Base-by-base conservation (phyloP, 2,888 invertebrate species). In the Eupithecia centaureata region DNA sequence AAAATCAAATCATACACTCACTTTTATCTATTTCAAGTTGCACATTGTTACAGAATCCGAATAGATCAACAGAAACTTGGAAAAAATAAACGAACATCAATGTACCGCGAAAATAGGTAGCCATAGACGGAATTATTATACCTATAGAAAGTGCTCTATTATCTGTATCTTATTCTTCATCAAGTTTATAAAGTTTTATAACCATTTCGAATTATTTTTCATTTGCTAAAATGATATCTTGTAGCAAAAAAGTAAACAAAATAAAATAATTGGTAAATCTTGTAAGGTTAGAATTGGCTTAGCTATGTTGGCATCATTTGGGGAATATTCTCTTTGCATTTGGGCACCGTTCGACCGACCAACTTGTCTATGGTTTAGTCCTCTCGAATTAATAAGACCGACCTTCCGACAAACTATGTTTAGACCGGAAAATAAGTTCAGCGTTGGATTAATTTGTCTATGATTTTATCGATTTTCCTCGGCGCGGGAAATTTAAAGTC, bases 21-120 rank as follows among this genome's bases (percentile, higher is more conserved):
- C 22, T 51, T 3, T 51, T 25, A 25, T 13, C 51, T 51, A 25
- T 25, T 25, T 25, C 22, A 13, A 25, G 13, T 10, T 25, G 25
- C 25, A 25, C 51, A 38, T 38, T 25, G 25, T 25, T 25, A 22
- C 22, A 25, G 73, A 70, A 75, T 74, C 61, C 77, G 76, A 70
- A 79, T 76, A 83, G 80, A 82, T 83, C 82, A 79, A 80, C 79
- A 82, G 65, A 74, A 74, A 73, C 70, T 67, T 69, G 61, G 75
- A 71, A 74, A 74, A 77, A 71, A n/a, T 69, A 51, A 70, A 68
- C 59, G 68, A 73, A 67, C 74, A 74, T 73, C 76, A 18, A 42
- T 8, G n/a, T 76, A 79, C 79, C 82, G 82, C 82, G 79, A 79
- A n/a, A 82, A 82, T 78, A n/a, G 15, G 5, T 35, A 38, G n/a